phyloP scores from a whole-genome alignment of 1,140 invertebrate species.

The Drosophila melanica region DNA sequence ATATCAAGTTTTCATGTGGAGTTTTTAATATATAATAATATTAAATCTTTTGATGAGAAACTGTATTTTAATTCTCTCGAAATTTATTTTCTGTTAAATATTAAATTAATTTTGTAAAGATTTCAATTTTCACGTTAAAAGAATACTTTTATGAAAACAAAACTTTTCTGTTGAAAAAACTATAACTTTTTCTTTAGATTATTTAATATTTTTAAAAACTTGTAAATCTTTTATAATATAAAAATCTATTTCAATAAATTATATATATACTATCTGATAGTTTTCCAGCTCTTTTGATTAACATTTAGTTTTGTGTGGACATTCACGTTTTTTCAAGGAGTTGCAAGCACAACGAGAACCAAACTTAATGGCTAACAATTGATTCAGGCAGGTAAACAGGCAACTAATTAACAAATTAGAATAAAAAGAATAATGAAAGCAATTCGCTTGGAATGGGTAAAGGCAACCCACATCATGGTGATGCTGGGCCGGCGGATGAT shows the following conservation, averaged over 20 bases:
- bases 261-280: not conserved
- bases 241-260: not conserved
- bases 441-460: slow-evolving; percentile 4
- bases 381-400: slow-evolving; percentile 36
- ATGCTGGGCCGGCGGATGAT: slow-evolving; percentile 82
- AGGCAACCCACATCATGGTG: slow-evolving; percentile 83
- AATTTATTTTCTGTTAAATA: too few species aligned
- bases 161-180: too few species aligned
- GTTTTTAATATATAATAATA: too few species aligned
- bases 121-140: too few species aligned
- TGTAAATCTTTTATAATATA: not conserved
- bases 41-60: too few species aligned
- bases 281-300: slow-evolving; percentile 17
- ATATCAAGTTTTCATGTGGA: too few species aligned
- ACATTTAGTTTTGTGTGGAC: not conserved
- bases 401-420: slow-evolving; percentile 31
- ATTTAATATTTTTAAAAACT: too few species aligned
- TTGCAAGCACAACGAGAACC: slow-evolving; percentile 26
- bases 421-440: too few species aligned
- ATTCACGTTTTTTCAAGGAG: not conserved
- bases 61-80: too few species aligned
- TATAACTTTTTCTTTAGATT: too few species aligned
- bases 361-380: slow-evolving; percentile 19
- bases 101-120: too few species aligned
- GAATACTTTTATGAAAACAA: too few species aligned